phyloP scores from a whole-genome alignment of 2,888 invertebrate genomes.

The Isoperla grammatica region DNA sequence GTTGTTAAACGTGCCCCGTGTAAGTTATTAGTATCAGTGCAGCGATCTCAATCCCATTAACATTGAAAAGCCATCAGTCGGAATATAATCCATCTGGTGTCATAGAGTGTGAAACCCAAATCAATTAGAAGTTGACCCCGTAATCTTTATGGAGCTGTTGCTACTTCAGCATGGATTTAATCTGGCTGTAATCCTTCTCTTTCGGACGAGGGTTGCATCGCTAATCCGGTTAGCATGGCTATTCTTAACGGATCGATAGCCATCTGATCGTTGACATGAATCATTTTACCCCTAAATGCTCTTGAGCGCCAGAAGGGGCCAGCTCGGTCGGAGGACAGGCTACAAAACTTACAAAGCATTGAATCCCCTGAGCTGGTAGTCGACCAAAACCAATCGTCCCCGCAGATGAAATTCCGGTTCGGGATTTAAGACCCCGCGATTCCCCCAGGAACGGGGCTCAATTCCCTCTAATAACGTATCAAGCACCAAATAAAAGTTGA shows the following conservation, averaged over 20 bases:
- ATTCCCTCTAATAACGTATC: conserved; percentile 25
- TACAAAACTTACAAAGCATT: conserved; percentile 19
- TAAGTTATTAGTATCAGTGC: no score
- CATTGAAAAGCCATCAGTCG: conserved; percentile 9
- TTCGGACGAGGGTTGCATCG: conserved; percentile 5
- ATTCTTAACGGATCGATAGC: conserved; percentile 19
- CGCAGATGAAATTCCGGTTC: conserved; percentile 27
- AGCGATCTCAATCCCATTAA: neutral
- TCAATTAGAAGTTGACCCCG: conserved; percentile 13
- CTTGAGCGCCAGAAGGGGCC: conserved; percentile 7
- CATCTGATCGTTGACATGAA: conserved; percentile 28
- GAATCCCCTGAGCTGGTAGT: conserved; percentile 20
- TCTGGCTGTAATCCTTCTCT: conserved; percentile 21
- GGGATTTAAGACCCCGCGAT: conserved; percentile 20
- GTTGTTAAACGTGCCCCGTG: no score
- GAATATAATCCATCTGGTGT: neutral
- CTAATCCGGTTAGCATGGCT: conserved; percentile 26
- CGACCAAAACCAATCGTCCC: conserved; percentile 21
- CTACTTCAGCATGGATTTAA: conserved; percentile 19
- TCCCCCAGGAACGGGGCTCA: conserved; percentile 10
- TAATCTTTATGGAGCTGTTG: conserved; percentile 6
- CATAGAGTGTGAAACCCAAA: conserved; percentile 14
- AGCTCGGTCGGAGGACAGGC: neutral
- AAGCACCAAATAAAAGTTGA: conserved; percentile 27
- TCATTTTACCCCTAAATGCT: conserved; percentile 21